A percentile compares a stretch with the other conserved stretches of the same genome.
Conservation (phyloP, 1,140 invertebrate genomes). For the Aphis craccivora region DNA sequence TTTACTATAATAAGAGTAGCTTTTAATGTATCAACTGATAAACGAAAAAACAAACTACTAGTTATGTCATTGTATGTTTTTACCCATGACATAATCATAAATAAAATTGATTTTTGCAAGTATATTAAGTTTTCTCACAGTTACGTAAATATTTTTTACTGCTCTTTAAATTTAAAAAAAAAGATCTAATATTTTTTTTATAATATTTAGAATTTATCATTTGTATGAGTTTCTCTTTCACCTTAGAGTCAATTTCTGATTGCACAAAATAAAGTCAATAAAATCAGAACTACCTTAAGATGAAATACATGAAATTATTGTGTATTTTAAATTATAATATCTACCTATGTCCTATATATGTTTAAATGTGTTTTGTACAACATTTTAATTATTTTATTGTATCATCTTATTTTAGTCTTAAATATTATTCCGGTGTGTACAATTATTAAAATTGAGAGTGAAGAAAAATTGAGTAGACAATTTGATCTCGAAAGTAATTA, state of each 20-base stretch:
- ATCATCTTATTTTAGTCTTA: too few relatives aligned
- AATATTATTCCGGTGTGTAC: too few relatives aligned
- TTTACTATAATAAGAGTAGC: not conserved
- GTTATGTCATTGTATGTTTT: not conserved
- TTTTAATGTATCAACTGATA: not conserved
- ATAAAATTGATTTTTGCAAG: not conserved
- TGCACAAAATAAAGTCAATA: not conserved
- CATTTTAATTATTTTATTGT: not conserved
- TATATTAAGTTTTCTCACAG: not conserved
- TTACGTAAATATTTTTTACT: slow-evolving; percentile 3
- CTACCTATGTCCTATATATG: too few relatives aligned
- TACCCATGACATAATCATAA: not conserved
- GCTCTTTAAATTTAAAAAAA: not conserved
- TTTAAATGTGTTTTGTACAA: not conserved
- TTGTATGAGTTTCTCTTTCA: not conserved
- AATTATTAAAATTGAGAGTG: too few relatives aligned
- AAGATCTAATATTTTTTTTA: not conserved
- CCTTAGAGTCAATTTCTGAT: not conserved
- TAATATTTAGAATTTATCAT: not conserved
- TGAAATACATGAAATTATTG: too few relatives aligned
- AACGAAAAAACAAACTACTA: not conserved
- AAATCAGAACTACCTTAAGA: not conserved
- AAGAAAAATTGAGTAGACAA: too few relatives aligned
- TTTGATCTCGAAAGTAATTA: too few relatives aligned
- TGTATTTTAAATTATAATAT: too few relatives aligned